Percentiles rank a stretch among this genome's conserved stretches.
These are phyloP conservation scores for Drosophila guanche DNA, from an alignment of 1,140 invertebrate genomes.

Conservation along the genomic window DNA sequence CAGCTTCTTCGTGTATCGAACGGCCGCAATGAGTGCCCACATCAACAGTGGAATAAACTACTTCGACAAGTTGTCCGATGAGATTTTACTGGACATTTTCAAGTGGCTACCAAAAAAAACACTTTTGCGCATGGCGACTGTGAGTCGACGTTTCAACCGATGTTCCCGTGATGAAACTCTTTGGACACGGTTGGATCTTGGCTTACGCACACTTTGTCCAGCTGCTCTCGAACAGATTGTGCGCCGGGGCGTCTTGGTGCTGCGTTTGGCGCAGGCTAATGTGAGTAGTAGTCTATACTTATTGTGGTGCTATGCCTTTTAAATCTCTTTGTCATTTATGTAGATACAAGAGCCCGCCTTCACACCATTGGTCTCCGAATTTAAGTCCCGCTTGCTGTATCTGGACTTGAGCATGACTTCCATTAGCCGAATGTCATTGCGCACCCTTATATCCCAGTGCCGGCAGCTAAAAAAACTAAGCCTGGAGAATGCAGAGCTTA, in stretches of 20 bases:
- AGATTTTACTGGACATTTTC: conserved; percentile 92
- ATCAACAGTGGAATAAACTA: conserved; percentile 83
- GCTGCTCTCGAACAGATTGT: conserved; percentile 89
- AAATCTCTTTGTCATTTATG: background rate
- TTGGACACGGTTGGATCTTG: conserved; percentile 93
- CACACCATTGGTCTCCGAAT: conserved; percentile 40
- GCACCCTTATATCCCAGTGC: conserved; percentile 88
- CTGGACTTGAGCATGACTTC: conserved; percentile 93
- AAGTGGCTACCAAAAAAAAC: conserved; percentile 91
- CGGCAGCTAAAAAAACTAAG: conserved; percentile 91
- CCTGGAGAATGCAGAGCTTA: conserved; percentile 89
- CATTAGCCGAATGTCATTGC: conserved; percentile 86
- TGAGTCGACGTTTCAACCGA: conserved; percentile 88
- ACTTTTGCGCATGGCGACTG: conserved; percentile 88
- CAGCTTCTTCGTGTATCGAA: conserved; percentile 72
- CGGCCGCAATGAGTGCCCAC: conserved; percentile 51
- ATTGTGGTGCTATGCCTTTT: too few relatives aligned
- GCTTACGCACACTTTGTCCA: conserved; percentile 87
- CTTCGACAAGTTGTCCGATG: conserved; percentile 90
- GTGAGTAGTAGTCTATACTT: conserved; percentile 79
- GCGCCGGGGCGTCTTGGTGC: conserved; percentile 88
- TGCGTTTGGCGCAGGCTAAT: conserved; percentile 90
- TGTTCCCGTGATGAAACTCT: conserved; percentile 91
- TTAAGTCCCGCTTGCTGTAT: conserved; percentile 86
- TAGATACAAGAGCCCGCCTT: conserved; percentile 85